Evolutionary conservation across 2,113 vertebrate species (phyloP).

Genomic region (Rhinoptilus africanus): DNA sequence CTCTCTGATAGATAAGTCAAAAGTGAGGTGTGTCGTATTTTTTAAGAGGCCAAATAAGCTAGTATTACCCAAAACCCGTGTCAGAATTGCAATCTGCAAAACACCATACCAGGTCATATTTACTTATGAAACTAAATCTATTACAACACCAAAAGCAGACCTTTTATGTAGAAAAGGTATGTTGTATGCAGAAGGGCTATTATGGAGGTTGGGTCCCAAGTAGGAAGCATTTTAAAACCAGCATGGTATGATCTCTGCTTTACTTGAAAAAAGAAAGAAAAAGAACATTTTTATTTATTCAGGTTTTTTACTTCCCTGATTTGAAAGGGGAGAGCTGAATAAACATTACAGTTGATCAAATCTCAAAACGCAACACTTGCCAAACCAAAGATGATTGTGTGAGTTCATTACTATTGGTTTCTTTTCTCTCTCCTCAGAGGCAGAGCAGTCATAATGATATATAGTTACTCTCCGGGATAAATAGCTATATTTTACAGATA

Average conservation of each 20-base stretch:
- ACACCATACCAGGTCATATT: not conserved
- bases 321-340: slow-evolving; percentile 33
- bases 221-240: not conserved
- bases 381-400: slow-evolving; percentile 55
- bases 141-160: not conserved
- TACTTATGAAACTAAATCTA: not conserved
- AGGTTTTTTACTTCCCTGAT: not conserved
- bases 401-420: slow-evolving; percentile 7
- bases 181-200: not conserved
- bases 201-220: not conserved
- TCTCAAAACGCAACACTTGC: slow-evolving; percentile 36
- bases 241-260: not conserved
- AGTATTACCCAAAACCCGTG: not conserved
- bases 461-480: not conserved
- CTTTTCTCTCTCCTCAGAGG: slow-evolving; percentile 8
- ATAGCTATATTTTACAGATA: slow-evolving; percentile 42
- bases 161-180: not conserved
- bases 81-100: not conserved
- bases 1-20: not conserved
- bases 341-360: slow-evolving; percentile 62
- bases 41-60: not conserved
- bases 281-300: not conserved
- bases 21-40: not conserved
- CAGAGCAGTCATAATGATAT: not conserved
- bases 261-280: not conserved